Evolutionary conservation across 1,140 invertebrate species (phyloP), one percentile per base, ranked within the genome.

Genomic region (Aphelenchoides besseyi): DNA sequence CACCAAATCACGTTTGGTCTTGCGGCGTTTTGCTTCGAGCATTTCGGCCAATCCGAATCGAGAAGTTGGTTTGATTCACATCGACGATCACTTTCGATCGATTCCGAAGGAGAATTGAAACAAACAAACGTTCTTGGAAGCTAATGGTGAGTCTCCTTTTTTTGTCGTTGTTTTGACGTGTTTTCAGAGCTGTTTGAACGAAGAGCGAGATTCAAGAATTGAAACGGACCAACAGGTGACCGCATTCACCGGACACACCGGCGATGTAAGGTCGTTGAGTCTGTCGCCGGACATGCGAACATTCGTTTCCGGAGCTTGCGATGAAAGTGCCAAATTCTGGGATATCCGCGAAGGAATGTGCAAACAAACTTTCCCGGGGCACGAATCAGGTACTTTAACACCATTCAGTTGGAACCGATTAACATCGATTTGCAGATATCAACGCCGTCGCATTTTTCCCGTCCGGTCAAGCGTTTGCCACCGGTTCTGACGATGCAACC

Each of bases 351-450:
- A 97, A n/a, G n/a, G n/a, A n/a, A n/a, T 92, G 86, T 97, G 94
- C 87, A 94, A 94, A 86, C 94, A 97, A 88, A 97, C 94, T 71
- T 97, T 98, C 89, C 92, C 94, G 69, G 95, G 95, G 61, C 95
- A 98, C 87, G 94, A 97, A 88, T 95, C 92, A 79, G 95, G 97
- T 87, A 97, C 97, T 85, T n/a, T n/a, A n/a, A n/a, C n/a, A n/a
- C n/a, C n/a, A n/a, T n/a, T n/a, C n/a, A n/a, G n/a, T n/a, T n/a
- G n/a, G n/a, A n/a, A n/a, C n/a, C n/a, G n/a, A n/a, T n/a, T n/a
- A n/a, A n/a, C n/a, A n/a, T n/a, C n/a, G n/a, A n/a, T n/a, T n/a
- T n/a, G n/a, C n/a, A 12, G 9, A 0, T 76, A 36, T 69, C 29
- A 76, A 64, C 36, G 18, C n/a, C n/a, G 32, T 33, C 32, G 35